Conservation (phyloP, 2,888 invertebrate genomes). For the Drosophila multiciliata region DNA sequence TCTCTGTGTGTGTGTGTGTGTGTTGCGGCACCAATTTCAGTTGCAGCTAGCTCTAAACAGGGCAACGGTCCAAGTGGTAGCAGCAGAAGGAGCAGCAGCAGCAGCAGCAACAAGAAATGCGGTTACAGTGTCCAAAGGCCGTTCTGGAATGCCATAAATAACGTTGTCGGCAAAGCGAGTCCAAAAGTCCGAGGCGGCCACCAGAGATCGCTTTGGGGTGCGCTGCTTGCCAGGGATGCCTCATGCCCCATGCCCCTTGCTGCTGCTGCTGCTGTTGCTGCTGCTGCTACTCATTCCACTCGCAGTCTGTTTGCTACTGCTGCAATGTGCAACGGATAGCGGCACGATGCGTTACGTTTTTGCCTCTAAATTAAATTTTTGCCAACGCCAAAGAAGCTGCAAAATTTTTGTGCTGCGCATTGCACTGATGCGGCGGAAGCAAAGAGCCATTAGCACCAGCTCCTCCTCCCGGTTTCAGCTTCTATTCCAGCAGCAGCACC, state of each 20-base stretch:
- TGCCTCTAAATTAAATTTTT: slow-evolving; percentile 81
- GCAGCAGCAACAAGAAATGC: slow-evolving; percentile 72
- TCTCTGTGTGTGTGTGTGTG: slow-evolving; percentile 14
- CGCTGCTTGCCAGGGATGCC: slow-evolving; percentile 21
- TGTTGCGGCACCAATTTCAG: slow-evolving; percentile 31
- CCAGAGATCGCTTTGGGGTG: slow-evolving; percentile 45
- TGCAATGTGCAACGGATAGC: slow-evolving; percentile 57
- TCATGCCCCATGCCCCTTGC: not conserved
- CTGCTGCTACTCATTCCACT: not conserved
- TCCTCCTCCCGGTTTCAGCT: slow-evolving; percentile 27
- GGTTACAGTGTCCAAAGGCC: slow-evolving; percentile 82
- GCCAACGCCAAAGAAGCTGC: slow-evolving; percentile 81
- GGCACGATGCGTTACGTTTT: slow-evolving; percentile 76
- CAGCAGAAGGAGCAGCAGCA: slow-evolving; percentile 11
- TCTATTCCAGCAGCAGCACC: not conserved
- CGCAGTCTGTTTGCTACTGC: not conserved
- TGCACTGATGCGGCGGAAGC: slow-evolving; percentile 77
- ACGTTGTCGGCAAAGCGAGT: slow-evolving; percentile 74
- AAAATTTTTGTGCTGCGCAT: slow-evolving; percentile 80
- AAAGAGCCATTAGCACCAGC: slow-evolving; percentile 70
- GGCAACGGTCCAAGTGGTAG: slow-evolving; percentile 69
- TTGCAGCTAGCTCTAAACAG: slow-evolving; percentile 63
- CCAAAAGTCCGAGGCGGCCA: slow-evolving; percentile 47
- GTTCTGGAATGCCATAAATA: slow-evolving; percentile 80
- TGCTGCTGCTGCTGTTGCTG: too few relatives aligned